Base-by-base conservation (phyloP, 2,888 invertebrate species). In the Nephrotoma appendiculata region DNA sequence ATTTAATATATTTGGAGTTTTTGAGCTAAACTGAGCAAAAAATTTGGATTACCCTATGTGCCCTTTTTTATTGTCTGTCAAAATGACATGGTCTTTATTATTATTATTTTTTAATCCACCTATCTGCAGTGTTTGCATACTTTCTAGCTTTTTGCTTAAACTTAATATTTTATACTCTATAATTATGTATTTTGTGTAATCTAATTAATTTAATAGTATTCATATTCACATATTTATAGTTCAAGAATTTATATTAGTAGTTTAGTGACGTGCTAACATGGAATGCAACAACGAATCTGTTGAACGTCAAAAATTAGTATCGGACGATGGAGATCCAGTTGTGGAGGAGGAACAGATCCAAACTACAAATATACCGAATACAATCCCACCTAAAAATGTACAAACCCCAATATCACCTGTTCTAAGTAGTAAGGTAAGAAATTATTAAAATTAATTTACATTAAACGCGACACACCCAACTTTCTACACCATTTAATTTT, bases 221-320 rank as follows among this genome's bases (percentile, higher is more conserved):
- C 71, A 71, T 71, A 71, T 31, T 71, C 4, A 57, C 52, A 57
- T 15, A 57, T 15, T 57, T 6, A 57, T 57, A 57, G 15, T 57
- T 5, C 7, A 57, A 57, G 2, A 71, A 71, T 71, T 71, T 71
- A 6, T 52, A 52, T 52, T 52, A 15, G 15, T 15, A 71, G 31
- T 7, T 31, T 71, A 15, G n/a, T 2, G 19, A 19, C 19, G 19
- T 19, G 1, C 19, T 19, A 88, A 87, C 87, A 92, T 92, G 91
- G 92, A 92, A 88, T 90, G 90, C 19, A 92, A 92, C 88, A 92
- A 91, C 88, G 92, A 92, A 89, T 90, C 92, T 87, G 92, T 92
- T 15, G 92, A 92, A 88, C 90, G 92, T 15, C 91, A 92, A 86
- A 91, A 92, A 87, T 89, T 92, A 86, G 92, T 92, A 87, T 90